Percentiles rank a stretch among this genome's conserved stretches.
phyloP scores from a whole-genome alignment of 2,888 invertebrate species.

The Rhorus exstirpatorius region DNA sequence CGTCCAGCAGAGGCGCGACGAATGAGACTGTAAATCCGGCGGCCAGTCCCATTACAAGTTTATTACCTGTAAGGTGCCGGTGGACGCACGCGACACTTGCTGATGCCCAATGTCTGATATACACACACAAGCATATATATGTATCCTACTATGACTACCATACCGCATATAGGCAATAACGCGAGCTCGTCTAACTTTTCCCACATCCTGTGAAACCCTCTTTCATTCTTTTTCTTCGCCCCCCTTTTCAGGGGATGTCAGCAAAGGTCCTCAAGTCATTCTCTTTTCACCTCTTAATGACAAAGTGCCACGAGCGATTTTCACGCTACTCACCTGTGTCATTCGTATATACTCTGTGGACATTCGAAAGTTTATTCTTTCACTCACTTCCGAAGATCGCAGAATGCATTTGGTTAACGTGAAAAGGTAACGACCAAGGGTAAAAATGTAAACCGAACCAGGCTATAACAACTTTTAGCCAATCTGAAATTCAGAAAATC shows the following conservation, averaged over 20 bases:
- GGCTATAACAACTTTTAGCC: not conserved
- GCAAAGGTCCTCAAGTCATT: conserved; percentile 20
- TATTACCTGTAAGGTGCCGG: conserved; percentile 78
- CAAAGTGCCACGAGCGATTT: conserved; percentile 69
- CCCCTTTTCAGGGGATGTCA: not conserved
- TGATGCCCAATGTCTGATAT: conserved; percentile 36
- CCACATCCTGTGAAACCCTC: conserved; percentile 43
- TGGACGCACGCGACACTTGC: conserved; percentile 79
- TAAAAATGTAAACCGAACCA: conserved; percentile 3
- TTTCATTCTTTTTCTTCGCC: not conserved
- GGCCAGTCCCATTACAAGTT: conserved; percentile 80
- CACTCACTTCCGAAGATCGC: not conserved
- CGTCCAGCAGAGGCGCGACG: conserved; percentile 72
- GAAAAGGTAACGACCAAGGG: conserved; percentile 10
- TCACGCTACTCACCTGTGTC: conserved; percentile 68
- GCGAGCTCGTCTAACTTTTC: conserved; percentile 52
- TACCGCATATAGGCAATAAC: conserved; percentile 6
- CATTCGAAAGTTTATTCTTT: conserved; percentile 43
- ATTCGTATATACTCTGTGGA: conserved; percentile 36
- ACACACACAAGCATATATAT: not conserved
- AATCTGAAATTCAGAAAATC: not conserved
- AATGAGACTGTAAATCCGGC: conserved; percentile 79
- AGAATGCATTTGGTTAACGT: conserved; percentile 5
- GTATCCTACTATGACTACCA: conserved; percentile 19
- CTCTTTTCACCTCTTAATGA: conserved; percentile 60